Conservation (phyloP, 2,113 vertebrate species). For the Megaceryle maxima region DNA sequence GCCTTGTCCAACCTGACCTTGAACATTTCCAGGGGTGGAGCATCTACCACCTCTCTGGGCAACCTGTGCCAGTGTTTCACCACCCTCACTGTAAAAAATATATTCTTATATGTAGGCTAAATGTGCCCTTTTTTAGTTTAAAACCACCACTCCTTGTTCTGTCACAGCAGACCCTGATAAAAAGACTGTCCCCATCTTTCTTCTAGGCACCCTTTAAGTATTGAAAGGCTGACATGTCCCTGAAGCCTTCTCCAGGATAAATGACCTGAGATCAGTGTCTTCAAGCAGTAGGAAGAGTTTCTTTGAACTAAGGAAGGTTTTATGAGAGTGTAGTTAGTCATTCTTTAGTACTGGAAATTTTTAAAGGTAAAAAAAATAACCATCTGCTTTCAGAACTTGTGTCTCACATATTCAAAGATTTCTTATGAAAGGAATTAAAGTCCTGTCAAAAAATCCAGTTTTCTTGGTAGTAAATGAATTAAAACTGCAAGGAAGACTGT, state of each 20-base stretch:
- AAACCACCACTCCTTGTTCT: no score
- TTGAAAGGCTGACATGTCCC: no score
- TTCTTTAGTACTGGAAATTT: background rate
- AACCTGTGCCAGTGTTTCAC: background rate
- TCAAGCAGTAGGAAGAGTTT: background rate
- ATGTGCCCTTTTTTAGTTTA: no score
- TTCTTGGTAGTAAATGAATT: background rate
- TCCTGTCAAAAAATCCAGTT: background rate
- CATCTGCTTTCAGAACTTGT: background rate
- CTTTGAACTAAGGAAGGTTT: background rate
- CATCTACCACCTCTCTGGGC: background rate
- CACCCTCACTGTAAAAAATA: background rate
- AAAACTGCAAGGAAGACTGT: background rate
- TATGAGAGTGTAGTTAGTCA: background rate
- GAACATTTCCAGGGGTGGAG: background rate
- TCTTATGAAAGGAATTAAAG: background rate
- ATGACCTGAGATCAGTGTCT: background rate
- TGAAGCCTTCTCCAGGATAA: no score
- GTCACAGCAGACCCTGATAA: no score
- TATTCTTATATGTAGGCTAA: background rate
- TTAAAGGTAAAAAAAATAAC: background rate
- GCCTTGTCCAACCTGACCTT: no score
- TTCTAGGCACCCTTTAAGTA: no score
- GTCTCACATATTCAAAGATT: background rate
- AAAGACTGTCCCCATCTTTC: no score